These are phyloP conservation scores for Andrena bucephala DNA, from an alignment of 2,888 invertebrate species.

Conservation along the genomic window DNA sequence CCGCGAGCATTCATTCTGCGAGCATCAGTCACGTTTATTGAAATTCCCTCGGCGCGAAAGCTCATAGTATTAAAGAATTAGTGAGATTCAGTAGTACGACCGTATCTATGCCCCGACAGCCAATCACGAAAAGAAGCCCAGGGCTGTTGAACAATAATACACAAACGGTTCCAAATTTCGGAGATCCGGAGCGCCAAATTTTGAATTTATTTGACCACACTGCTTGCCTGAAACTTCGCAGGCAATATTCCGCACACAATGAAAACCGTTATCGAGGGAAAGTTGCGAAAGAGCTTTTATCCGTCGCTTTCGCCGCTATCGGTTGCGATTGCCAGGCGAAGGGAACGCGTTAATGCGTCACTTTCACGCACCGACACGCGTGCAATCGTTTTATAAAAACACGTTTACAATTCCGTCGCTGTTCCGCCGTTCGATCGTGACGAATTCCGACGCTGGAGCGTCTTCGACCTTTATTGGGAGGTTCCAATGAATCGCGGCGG, in stretches of 20 bases:
- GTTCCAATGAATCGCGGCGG: constrained; percentile 10
- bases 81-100: background rate
- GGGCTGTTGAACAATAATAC: no score
- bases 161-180: background rate
- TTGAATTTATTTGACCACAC: background rate
- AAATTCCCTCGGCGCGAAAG: background rate
- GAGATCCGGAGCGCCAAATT: background rate
- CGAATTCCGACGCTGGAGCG: background rate
- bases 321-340: constrained; percentile 5
- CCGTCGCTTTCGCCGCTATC: constrained; percentile 12
- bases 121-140: no score
- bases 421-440: no score
- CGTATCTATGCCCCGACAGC: background rate
- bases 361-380: background rate
- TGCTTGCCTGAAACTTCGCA: background rate
- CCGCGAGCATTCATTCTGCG: background rate
- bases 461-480: background rate
- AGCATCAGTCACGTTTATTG: background rate
- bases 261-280: background rate
- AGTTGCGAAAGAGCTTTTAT: background rate
- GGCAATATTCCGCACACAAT: background rate
- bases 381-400: background rate
- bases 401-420: no score
- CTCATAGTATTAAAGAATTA: background rate
- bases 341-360: constrained; percentile 1